A percentile compares a stretch with the other conserved stretches of the same genome.
phyloP scores from a whole-genome alignment of 92 coral and sea anemone species.

The Porites lobata region DNA sequence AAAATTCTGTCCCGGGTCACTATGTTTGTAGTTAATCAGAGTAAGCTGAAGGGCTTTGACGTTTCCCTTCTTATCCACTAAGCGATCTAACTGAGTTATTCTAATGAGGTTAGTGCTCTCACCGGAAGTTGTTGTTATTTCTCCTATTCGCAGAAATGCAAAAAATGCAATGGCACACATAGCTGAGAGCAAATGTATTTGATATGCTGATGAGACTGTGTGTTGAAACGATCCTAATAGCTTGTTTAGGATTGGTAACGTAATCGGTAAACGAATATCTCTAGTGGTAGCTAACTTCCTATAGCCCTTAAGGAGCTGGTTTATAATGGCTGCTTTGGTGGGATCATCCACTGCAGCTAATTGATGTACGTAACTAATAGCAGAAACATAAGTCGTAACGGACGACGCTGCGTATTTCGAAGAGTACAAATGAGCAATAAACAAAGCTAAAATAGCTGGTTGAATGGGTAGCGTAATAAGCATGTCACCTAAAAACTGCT shows the following conservation, averaged over 20 bases:
- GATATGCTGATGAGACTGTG: constrained; percentile 1
- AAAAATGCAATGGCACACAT: constrained; percentile 50
- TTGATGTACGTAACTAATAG: constrained; percentile 43
- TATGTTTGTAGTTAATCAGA: neutral
- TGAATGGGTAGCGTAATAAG: constrained; percentile 5
- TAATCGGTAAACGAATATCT: constrained; percentile 54
- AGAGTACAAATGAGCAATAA: constrained; percentile 28
- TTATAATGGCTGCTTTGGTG: constrained; percentile 3
- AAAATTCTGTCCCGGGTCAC: neutral
- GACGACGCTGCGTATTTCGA: constrained; percentile 29
- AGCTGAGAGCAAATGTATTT: constrained; percentile 26
- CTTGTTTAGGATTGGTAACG: constrained; percentile 1
- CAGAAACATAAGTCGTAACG: constrained; percentile 55
- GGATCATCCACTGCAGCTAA: constrained; percentile 41
- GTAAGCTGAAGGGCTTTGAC: constrained; percentile 2
- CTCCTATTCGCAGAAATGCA: constrained; percentile 8
- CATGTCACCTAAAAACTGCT: neutral
- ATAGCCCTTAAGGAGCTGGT: constrained; percentile 48
- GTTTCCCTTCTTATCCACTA: neutral
- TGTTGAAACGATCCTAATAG: constrained; percentile 17
- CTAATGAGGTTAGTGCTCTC: neutral
- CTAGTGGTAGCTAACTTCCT: constrained; percentile 17
- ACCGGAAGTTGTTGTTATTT: no score
- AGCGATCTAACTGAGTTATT: neutral
- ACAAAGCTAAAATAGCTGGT: constrained; percentile 24